Evolutionary conservation across 2,797 vertebrate species (phyloP).

Genomic region (Enteromius fasciolatus): DNA sequence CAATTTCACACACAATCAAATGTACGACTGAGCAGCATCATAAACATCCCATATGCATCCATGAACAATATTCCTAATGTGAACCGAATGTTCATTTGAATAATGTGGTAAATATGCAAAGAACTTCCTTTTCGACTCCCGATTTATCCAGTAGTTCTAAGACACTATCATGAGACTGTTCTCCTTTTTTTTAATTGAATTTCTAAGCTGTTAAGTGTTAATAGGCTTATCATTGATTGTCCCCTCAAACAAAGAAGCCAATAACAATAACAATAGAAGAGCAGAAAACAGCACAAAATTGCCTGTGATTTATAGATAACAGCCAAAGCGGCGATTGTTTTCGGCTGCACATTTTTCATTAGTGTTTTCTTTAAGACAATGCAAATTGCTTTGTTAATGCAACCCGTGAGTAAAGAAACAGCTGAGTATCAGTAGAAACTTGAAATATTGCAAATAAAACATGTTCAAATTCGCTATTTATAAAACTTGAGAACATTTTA

Average conservation of each 20-base stretch:
- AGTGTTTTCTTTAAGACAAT: not conserved
- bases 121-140: not conserved
- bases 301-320: constrained; percentile 49
- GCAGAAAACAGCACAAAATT: constrained; percentile 14
- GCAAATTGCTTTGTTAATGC: constrained; percentile 4
- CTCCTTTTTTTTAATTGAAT: not conserved
- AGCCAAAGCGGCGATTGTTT: not conserved
- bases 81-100: not conserved
- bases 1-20: constrained; percentile 7
- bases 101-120: not conserved
- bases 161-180: not conserved
- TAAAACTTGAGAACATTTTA: not conserved
- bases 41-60: not conserved
- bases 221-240: constrained; percentile 73
- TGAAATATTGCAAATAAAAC: not conserved
- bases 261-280: constrained; percentile 59
- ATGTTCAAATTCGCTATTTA: not conserved
- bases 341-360: not conserved
- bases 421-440: not conserved
- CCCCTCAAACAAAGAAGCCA: constrained; percentile 59
- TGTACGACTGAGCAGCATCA: not conserved
- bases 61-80: not conserved
- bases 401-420: not conserved
- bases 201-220: constrained; percentile 53
- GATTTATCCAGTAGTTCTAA: constrained; percentile 1